Conservation (phyloP, 2,888 invertebrate species). For the Norana najaformis region DNA sequence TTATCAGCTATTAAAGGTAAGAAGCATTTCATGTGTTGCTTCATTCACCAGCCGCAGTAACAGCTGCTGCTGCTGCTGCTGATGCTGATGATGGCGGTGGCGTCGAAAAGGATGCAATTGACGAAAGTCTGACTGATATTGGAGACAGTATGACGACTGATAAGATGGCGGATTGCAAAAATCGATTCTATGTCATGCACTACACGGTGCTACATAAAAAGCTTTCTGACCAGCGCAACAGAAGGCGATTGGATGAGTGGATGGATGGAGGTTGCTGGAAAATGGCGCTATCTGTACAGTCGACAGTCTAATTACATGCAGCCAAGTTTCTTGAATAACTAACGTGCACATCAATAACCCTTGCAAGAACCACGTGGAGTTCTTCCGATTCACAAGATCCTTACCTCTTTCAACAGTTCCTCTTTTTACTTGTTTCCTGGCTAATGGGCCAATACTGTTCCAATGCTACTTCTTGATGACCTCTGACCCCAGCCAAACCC, state of each 20-base stretch:
- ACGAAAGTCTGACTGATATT: not conserved
- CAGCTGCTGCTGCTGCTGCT: not conserved
- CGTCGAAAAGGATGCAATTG: not conserved
- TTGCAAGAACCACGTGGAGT: not conserved
- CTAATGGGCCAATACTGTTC: not conserved
- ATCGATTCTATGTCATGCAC: not conserved
- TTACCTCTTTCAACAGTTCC: not conserved
- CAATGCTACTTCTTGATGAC: not conserved
- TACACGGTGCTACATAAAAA: not conserved
- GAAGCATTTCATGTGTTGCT: not conserved
- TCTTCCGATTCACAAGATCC: not conserved
- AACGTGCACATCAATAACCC: too few species aligned
- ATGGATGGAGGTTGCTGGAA: not conserved
- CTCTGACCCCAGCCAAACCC: too few species aligned
- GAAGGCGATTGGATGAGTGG: not conserved
- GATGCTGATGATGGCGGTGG: not conserved
- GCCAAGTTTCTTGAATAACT: not conserved
- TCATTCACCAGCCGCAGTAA: not conserved
- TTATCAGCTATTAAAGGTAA: not conserved
- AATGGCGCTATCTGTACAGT: not conserved
- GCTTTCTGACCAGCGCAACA: not conserved
- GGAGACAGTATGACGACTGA: not conserved
- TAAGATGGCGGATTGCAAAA: not conserved
- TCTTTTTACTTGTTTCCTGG: not conserved
- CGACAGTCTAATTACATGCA: too few species aligned